These are phyloP conservation scores for Esox masquinongy DNA, from an alignment of 2,797 vertebrate genomes.

Conservation along the genomic window DNA sequence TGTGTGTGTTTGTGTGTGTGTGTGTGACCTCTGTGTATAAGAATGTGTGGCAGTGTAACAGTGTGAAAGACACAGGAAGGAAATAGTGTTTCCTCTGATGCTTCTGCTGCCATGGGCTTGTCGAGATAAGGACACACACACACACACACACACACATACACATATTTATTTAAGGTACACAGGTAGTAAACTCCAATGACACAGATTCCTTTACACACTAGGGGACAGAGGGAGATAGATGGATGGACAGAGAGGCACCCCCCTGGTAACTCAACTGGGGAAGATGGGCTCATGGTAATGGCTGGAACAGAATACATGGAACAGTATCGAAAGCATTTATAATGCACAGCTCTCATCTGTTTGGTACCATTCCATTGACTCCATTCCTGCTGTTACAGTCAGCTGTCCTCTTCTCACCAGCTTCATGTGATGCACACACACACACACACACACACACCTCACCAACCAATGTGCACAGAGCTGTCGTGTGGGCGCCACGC, in stretches of 20 bases:
- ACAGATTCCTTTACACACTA: neutral
- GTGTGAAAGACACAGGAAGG: slow-evolving; percentile 80
- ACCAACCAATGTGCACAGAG: slow-evolving; percentile 15
- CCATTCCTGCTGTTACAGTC: too few relatives aligned
- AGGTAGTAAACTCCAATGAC: neutral
- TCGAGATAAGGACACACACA: slow-evolving; percentile 67
- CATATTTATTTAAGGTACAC: neutral
- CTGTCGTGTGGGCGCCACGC: slow-evolving; percentile 48
- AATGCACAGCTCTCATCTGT: too few relatives aligned
- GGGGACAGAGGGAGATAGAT: neutral
- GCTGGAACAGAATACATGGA: too few relatives aligned
- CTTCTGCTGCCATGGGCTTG: slow-evolving; percentile 69
- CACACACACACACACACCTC: slow-evolving; percentile 11
- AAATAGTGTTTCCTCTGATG: slow-evolving; percentile 78
- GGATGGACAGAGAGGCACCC: neutral
- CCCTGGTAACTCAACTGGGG: neutral
- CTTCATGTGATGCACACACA: neutral
- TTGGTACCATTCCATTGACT: too few relatives aligned
- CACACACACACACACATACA: neutral
- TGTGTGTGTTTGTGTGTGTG: slow-evolving; percentile 42
- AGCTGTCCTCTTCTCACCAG: too few relatives aligned
- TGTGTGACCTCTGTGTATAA: slow-evolving; percentile 45
- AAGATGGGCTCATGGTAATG: too few relatives aligned
- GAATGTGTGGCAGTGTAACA: slow-evolving; percentile 67
- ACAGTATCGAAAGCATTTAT: too few relatives aligned